Evolutionary conservation across 2,113 vertebrate genomes (phyloP).

Genomic region (Prietella phreatophila): DNA sequence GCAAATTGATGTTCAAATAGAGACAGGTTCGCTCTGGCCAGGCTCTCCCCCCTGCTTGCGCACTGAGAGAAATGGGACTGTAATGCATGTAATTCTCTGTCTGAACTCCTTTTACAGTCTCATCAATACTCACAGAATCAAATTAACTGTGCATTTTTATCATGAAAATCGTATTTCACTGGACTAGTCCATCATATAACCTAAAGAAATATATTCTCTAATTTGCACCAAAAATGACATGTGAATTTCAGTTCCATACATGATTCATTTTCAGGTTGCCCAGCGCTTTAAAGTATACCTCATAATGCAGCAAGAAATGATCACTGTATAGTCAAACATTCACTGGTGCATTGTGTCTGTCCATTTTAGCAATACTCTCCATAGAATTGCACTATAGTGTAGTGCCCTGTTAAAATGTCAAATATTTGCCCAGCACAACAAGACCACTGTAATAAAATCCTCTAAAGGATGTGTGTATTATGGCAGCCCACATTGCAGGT

Average conservation of each 20-base stretch:
- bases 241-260: not conserved
- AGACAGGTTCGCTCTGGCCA: constrained; percentile 70
- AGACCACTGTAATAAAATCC: constrained; percentile 12
- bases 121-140: constrained; percentile 52
- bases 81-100: constrained; percentile 61
- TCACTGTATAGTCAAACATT: constrained; percentile 3
- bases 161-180: constrained; percentile 5
- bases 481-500: constrained; percentile 10
- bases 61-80: constrained; percentile 52
- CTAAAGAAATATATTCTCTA: not conserved
- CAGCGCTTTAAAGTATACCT: constrained; percentile 29
- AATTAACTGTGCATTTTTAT: constrained; percentile 17
- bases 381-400: not conserved
- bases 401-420: not conserved
- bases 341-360: constrained; percentile 8
- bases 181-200: constrained; percentile 18
- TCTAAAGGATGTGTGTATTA: constrained; percentile 1
- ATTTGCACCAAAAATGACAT: constrained; percentile 2
- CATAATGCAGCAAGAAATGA: constrained; percentile 22
- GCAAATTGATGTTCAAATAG: constrained; percentile 74
- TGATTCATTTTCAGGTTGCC: constrained; percentile 16
- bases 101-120: constrained; percentile 63
- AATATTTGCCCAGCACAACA: constrained; percentile 24
- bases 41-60: constrained; percentile 52
- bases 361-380: not conserved